phyloP scores from a whole-genome alignment of 2,888 invertebrate species.

The Tridacna gigas region DNA sequence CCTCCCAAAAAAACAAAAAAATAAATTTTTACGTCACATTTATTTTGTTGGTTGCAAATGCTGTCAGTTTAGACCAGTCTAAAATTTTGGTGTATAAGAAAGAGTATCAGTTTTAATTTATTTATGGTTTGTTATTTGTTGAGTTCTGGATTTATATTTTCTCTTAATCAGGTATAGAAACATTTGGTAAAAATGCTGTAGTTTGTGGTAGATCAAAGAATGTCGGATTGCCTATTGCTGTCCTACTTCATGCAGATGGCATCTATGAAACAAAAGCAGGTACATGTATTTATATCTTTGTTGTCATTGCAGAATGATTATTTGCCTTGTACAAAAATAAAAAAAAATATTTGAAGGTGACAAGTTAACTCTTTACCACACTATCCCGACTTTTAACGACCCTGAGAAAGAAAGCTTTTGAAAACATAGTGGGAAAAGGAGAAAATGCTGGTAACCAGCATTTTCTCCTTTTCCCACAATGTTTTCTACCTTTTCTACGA shows the following conservation, averaged over 20 bases:
- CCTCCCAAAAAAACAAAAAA: no score
- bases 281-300: slow-evolving; percentile 36
- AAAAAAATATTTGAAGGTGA: not conserved
- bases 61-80: no score
- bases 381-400: not conserved
- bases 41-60: no score
- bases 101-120: no score
- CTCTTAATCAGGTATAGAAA: slow-evolving; percentile 88
- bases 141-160: no score
- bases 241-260: slow-evolving; percentile 88
- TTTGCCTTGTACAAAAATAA: not conserved
- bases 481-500: no score
- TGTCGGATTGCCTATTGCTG: slow-evolving; percentile 95
- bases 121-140: no score
- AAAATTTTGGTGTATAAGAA: no score
- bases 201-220: slow-evolving; percentile 96
- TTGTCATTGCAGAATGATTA: not conserved
- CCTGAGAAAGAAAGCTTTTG: not conserved
- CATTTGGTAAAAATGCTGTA: slow-evolving; percentile 94
- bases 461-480: not conserved
- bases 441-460: not conserved
- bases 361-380: not conserved
- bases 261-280: slow-evolving; percentile 87
- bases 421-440: not conserved
- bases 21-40: no score